These are phyloP conservation scores for Slavum lentiscoides DNA, from an alignment of 2,888 invertebrate species.

Conservation along the genomic window DNA sequence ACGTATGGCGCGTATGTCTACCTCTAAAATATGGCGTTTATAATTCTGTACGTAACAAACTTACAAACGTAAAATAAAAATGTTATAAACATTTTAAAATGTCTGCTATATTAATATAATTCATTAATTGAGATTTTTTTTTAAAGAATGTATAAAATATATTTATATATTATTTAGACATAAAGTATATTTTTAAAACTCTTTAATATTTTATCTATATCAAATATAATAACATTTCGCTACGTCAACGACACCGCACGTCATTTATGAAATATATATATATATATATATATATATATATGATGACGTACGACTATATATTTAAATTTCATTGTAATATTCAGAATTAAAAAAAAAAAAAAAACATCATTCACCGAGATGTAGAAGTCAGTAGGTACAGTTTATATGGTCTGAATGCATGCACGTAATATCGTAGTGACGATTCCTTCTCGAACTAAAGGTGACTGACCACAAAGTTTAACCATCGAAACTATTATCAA, in stretches of 20 bases:
- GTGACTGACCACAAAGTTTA: conserved; percentile 52
- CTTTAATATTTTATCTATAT: neutral
- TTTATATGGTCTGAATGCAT: conserved; percentile 19
- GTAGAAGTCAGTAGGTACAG: conserved; percentile 20
- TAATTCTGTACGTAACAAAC: neutral
- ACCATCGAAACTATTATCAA: conserved; percentile 47
- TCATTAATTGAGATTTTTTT: no score
- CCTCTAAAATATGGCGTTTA: neutral
- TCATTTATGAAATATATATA: neutral
- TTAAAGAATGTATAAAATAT: no score
- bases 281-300: no score
- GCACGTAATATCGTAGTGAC: conserved; percentile 4
- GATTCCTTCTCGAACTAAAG: conserved; percentile 31
- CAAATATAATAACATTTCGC: conserved; percentile 7
- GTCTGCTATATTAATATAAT: no score
- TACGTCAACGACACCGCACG: conserved; percentile 3
- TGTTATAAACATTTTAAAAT: no score
- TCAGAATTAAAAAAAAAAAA: conserved; percentile 21
- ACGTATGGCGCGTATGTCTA: neutral
- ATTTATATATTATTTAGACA: no score
- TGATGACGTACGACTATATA: conserved; percentile 16
- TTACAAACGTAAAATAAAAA: neutral
- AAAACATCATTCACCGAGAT: neutral
- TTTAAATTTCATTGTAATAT: conserved; percentile 39
- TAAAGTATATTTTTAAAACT: conserved; percentile 1